phyloP scores from a whole-genome alignment of 2,888 invertebrate species.

The Drosophila ochracea region DNA sequence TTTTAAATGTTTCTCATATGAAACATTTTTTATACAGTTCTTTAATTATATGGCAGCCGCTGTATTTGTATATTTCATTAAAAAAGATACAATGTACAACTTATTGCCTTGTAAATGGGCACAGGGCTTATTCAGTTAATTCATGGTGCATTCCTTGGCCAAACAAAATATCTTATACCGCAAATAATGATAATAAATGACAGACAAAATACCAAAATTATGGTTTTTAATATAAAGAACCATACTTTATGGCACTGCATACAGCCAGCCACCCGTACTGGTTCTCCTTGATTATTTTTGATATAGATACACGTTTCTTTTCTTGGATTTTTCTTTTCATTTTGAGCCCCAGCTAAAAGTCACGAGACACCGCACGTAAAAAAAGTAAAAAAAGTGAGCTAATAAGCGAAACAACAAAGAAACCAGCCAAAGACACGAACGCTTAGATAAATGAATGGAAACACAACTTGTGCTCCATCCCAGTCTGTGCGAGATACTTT shows the following conservation, averaged over 20 bases:
- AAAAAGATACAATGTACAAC: background rate
- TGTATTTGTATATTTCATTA: background rate
- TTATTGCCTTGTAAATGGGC: background rate
- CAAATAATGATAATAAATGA: slow-evolving; percentile 81
- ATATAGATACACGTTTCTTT: slow-evolving; percentile 32
- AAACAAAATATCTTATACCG: slow-evolving; percentile 22
- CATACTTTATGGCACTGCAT: slow-evolving; percentile 63
- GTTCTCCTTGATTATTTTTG: slow-evolving; percentile 27
- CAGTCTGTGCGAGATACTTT: slow-evolving; percentile 62
- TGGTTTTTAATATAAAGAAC: slow-evolving; percentile 73
- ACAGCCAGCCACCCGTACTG: slow-evolving; percentile 12
- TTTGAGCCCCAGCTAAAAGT: slow-evolving; percentile 25
- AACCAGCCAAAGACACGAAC: slow-evolving; percentile 67
- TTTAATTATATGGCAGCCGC: background rate
- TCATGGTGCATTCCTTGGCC: slow-evolving; percentile 1
- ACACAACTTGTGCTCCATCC: slow-evolving; percentile 19
- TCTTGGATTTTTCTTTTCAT: slow-evolving; percentile 24
- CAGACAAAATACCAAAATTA: slow-evolving; percentile 73
- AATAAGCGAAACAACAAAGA: slow-evolving; percentile 70
- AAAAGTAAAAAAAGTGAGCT: slow-evolving; percentile 64
- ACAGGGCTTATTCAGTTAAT: slow-evolving; percentile 14
- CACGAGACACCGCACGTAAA: slow-evolving; percentile 58
- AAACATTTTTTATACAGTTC: background rate
- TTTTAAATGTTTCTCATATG: background rate
- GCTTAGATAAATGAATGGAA: slow-evolving; percentile 73